Percentiles rank a stretch among this genome's conserved stretches.
Conservation (phyloP, 2,113 vertebrate species). For the Gavia stellata region DNA sequence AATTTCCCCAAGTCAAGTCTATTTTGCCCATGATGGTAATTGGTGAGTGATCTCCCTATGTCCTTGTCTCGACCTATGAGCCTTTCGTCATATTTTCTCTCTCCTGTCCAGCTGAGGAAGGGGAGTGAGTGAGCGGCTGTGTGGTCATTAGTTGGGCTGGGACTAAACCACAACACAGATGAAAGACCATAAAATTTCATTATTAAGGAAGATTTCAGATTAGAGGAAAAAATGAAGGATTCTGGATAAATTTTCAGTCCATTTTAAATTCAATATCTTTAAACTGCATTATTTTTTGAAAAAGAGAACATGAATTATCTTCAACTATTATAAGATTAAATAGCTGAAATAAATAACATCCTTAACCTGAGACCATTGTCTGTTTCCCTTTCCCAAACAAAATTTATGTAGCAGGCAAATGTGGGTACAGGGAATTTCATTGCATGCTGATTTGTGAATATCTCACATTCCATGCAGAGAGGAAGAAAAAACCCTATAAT, state of each 20-base stretch:
- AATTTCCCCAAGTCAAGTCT: no score
- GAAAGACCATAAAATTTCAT: neutral
- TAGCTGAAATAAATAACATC: neutral
- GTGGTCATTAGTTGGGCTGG: no score
- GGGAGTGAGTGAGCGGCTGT: no score
- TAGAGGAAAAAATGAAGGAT: neutral
- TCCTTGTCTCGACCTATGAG: no score
- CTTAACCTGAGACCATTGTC: neutral
- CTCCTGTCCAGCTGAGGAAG: no score
- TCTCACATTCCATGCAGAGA: neutral
- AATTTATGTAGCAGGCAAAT: neutral
- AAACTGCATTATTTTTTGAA: neutral
- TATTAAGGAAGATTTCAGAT: neutral
- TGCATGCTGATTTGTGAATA: neutral
- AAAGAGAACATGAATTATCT: neutral
- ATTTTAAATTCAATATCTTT: neutral
- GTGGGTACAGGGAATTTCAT: neutral
- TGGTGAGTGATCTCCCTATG: no score
- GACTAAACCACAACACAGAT: no score
- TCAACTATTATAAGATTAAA: neutral
- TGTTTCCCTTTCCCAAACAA: neutral
- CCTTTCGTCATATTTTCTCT: no score
- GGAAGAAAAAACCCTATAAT: rapidly evolving
- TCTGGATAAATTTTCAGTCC: neutral
- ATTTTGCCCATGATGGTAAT: no score